phyloP scores from a whole-genome alignment of 2,113 vertebrate species.

The Sceloporus tristichus region DNA sequence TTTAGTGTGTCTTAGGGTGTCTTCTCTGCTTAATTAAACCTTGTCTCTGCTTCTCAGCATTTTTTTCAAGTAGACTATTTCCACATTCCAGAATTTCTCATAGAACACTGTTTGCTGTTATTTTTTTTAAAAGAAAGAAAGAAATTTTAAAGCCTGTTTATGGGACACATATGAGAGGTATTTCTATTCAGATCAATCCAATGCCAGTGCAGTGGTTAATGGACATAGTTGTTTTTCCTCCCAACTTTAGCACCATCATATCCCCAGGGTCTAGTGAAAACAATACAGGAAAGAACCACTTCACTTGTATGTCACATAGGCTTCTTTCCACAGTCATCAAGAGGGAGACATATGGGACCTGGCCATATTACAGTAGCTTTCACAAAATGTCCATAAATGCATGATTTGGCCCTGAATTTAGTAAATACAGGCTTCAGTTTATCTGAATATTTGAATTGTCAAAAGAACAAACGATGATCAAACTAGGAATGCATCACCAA shows the following conservation, averaged over 20 bases:
- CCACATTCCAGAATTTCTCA: not conserved
- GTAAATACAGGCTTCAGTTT: not conserved
- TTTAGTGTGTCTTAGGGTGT: not conserved
- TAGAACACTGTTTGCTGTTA: not conserved
- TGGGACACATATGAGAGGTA: not conserved
- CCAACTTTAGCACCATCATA: not conserved
- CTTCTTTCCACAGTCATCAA: not conserved
- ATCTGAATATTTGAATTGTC: not conserved
- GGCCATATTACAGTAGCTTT: not conserved
- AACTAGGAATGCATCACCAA: not conserved
- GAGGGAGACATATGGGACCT: not conserved
- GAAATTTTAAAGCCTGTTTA: not conserved
- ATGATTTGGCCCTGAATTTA: not conserved
- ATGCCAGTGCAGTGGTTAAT: not conserved
- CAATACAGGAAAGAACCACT: not conserved
- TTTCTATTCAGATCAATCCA: not conserved
- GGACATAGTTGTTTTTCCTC: not conserved
- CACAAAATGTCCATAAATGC: not conserved
- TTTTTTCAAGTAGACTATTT: not conserved
- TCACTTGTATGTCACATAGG: not conserved
- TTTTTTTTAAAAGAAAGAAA: not conserved
- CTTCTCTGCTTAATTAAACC: not conserved
- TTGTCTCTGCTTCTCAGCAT: not conserved
- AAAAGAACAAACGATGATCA: not conserved
- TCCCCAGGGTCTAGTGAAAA: not conserved